A percentile compares a stretch with the other conserved stretches of the same genome.
These are phyloP conservation scores for Graphium colonna DNA, from an alignment of 2,888 invertebrate genomes.

Conservation along the genomic window DNA sequence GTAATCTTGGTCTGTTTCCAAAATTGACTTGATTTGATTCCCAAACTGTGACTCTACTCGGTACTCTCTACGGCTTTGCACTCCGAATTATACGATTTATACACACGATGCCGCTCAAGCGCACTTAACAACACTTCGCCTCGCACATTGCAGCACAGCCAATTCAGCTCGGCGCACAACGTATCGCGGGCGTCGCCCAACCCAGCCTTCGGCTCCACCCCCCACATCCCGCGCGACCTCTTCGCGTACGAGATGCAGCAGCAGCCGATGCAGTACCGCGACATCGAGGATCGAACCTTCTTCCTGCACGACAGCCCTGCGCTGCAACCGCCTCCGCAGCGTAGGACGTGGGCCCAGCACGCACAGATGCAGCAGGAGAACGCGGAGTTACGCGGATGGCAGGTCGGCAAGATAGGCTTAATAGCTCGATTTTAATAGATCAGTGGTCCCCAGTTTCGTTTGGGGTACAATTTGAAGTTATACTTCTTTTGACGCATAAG, in stretches of 20 bases:
- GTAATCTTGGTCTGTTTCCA: no score
- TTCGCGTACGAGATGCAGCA: conserved; percentile 34
- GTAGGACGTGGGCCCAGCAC: conserved; percentile 61
- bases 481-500: no score
- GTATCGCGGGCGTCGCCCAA: conserved; percentile 55
- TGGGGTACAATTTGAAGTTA: no score
- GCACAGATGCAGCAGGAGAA: conserved; percentile 81
- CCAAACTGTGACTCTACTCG: no score
- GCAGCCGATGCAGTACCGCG: conserved; percentile 25
- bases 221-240: conserved; percentile 62
- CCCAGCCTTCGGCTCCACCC: conserved; percentile 69
- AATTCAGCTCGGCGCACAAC: conserved; percentile 78
- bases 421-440: no score
- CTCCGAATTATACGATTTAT: no score
- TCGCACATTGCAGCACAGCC: conserved; percentile 67
- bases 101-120: not conserved
- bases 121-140: conserved; percentile 24
- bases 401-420: no score
- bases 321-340: conserved; percentile 83
- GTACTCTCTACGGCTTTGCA: no score
- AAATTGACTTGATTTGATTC: no score
- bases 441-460: no score
- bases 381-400: conserved; percentile 75
- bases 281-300: conserved; percentile 70
- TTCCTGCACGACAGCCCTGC: conserved; percentile 85